Evolutionary conservation across 2,888 invertebrate species (phyloP).

Genomic region (Thymelicus lineola): DNA sequence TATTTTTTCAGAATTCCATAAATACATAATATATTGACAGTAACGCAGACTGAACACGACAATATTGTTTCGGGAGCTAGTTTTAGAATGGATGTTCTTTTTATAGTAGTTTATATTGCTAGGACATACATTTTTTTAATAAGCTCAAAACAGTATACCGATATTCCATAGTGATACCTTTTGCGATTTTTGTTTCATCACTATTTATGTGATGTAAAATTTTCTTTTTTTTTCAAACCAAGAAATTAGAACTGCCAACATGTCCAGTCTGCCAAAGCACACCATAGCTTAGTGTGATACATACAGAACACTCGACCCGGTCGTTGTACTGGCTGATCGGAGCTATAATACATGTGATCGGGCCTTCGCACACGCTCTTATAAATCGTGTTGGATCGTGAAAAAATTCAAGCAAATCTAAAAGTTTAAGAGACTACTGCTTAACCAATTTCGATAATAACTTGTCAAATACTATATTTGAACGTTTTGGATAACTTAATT

Average conservation of each 20-base stretch:
- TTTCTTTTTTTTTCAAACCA: conserved; percentile 6
- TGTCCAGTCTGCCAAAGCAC: conserved; percentile 36
- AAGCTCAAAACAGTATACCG: conserved; percentile 17
- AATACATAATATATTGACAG: conserved; percentile 27
- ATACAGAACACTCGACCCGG: conserved; percentile 11
- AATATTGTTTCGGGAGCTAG: conserved; percentile 31
- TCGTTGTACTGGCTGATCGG: conserved; percentile 20
- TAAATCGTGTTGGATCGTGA: neutral
- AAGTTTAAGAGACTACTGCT: no score
- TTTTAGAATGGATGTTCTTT: conserved; percentile 24
- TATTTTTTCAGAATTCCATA: conserved; percentile 36
- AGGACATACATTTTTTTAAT: neutral
- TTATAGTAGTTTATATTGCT: conserved; percentile 10
- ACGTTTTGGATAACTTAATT: no score
- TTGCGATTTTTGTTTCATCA: conserved; percentile 3
- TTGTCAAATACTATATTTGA: no score
- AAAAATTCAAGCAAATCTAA: neutral
- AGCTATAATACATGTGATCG: conserved; percentile 20
- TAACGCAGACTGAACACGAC: conserved; percentile 35
- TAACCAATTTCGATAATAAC: no score
- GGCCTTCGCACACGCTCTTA: conserved; percentile 36
- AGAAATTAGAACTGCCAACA: conserved; percentile 28
- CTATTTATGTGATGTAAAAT: conserved; percentile 1
- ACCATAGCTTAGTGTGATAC: conserved; percentile 33
- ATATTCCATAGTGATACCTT: conserved; percentile 7